Base-by-base conservation (phyloP, 2,888 invertebrate species). In the Tenthredo mesomela region DNA sequence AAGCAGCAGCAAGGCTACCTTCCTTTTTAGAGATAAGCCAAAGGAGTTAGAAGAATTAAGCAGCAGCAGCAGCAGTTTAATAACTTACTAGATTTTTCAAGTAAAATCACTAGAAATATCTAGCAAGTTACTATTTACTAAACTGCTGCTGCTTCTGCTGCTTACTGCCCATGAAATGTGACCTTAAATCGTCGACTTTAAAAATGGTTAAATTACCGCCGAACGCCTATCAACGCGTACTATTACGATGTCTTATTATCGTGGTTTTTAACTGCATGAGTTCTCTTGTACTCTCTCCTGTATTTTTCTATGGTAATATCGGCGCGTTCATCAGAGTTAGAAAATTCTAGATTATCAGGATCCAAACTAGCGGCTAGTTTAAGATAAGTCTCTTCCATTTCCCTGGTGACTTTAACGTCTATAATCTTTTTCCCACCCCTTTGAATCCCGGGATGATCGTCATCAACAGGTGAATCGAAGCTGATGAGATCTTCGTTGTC, bases 371-470 rank as follows among this genome's bases (percentile, higher is more conserved):
- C 93, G 2, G 93, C 92, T 15, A 93, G 87, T 85, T 92, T 93
- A 54, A 93, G 84, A 88, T 93, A 93, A 77, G 92, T 93, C 78
- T 93, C 93, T 82, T 93, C 92, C 92, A 93, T 92, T 84, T 93
- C 92, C 86, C 92, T 91, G 37, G 93, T 92, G 10, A 93, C 90
- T 75, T 93, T 91, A 0, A 92, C 90, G 75, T 92, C 92, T 2
- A 29, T 43, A 10, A 21, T 21, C 9, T 33, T 88, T 2, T 88
- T 80, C 58, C 89, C 88, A 54, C 43, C 4, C 40, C 43, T n/a
- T 1, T 21, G 37, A 21, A 25, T 21, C n/a, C 40, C 71, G 10
- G 29, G 18, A 71, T 87, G 9, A 33, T 75, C 84, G 12, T 90
- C 90, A 25, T 92, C 92, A 54, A 88, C 90, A 21, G 89, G 88